Conservation (phyloP, 2,888 invertebrate species). For the Apotomis turbidana region DNA sequence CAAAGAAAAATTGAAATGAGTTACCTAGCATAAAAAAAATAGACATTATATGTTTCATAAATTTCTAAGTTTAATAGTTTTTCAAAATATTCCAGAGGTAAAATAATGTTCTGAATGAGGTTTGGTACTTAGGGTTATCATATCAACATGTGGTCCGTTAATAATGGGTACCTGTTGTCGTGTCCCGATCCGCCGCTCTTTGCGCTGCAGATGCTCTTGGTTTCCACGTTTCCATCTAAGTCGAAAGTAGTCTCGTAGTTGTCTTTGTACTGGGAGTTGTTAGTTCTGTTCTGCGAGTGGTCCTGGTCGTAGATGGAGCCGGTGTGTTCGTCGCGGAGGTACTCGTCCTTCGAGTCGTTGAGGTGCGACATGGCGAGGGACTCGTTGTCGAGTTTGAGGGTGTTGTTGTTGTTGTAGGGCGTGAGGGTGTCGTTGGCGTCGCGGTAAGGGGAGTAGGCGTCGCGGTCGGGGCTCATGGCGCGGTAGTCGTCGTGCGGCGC, state of each 20-base stretch:
- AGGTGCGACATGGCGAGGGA: slow-evolving; percentile 55
- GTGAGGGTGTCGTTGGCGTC: slow-evolving; percentile 44
- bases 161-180: slow-evolving; percentile 88
- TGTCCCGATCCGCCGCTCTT: slow-evolving; percentile 91
- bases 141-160: slow-evolving; percentile 44
- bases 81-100: too few species aligned
- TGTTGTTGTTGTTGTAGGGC: slow-evolving; percentile 80
- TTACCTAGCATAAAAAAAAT: too few species aligned
- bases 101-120: background rate
- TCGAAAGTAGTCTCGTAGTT: slow-evolving; percentile 94
- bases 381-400: slow-evolving; percentile 77
- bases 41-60: too few species aligned
- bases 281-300: slow-evolving; percentile 60
- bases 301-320: slow-evolving; percentile 49
- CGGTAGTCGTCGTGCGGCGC: slow-evolving; percentile 47
- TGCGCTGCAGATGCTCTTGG: slow-evolving; percentile 93
- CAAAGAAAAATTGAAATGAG: too few species aligned
- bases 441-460: slow-evolving; percentile 56
- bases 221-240: slow-evolving; percentile 95
- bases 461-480: slow-evolving; percentile 60
- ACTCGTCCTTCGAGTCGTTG: slow-evolving; percentile 55
- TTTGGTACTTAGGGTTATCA: background rate
- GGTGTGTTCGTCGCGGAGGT: slow-evolving; percentile 70
- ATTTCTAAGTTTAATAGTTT: too few species aligned
- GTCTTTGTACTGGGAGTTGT: slow-evolving; percentile 84